These are phyloP conservation scores for Oncopodura yosiiana DNA, from an alignment of 1,140 invertebrate genomes.

Conservation along the genomic window DNA sequence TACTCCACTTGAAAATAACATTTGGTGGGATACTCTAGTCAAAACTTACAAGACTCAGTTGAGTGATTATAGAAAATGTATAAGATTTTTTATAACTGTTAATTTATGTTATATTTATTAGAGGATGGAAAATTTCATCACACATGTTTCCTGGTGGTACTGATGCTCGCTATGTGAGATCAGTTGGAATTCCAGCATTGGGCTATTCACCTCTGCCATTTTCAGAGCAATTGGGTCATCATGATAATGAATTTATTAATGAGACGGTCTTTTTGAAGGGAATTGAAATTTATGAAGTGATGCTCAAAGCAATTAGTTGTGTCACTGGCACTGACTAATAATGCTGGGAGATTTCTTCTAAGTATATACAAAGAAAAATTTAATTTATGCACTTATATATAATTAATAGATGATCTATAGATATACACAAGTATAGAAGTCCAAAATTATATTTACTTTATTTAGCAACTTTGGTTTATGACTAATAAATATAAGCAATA, in stretches of 20 bases:
- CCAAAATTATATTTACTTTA: too few species aligned
- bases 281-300: conserved; percentile 58
- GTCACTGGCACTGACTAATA: too few species aligned
- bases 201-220: conserved; percentile 69
- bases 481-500: too few species aligned
- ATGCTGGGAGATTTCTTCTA: too few species aligned
- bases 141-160: conserved; percentile 48
- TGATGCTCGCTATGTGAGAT: conserved; percentile 41
- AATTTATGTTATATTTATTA: conserved; percentile 31
- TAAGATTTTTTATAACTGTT: conserved; percentile 35
- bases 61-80: conserved; percentile 40
- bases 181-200: conserved; percentile 55
- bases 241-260: conserved; percentile 64
- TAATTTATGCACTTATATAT: too few species aligned
- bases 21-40: conserved; percentile 49
- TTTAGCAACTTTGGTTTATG: too few species aligned
- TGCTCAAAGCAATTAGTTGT: too few species aligned
- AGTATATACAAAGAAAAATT: too few species aligned
- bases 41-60: too few species aligned
- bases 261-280: conserved; percentile 59
- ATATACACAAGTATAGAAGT: too few species aligned
- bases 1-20: conserved; percentile 41
- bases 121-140: conserved; percentile 40
- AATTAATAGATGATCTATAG: too few species aligned
- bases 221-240: conserved; percentile 59